Conservation (phyloP, 2,888 invertebrate genomes). For the Oeneis ivallda region DNA sequence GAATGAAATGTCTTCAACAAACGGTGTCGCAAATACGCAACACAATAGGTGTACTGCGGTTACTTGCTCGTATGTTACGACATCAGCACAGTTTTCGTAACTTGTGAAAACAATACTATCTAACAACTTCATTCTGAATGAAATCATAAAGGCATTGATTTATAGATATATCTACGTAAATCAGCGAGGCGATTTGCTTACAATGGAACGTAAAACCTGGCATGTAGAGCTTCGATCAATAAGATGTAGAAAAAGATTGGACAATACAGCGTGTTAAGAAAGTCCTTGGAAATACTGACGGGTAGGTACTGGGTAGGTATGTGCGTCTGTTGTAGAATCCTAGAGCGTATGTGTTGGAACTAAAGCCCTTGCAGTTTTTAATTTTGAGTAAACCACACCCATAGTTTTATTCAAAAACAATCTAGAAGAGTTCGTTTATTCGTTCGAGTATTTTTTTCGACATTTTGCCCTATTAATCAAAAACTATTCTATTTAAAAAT, state of each 20-base stretch:
- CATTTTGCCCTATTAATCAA: too few relatives aligned
- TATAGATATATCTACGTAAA: constrained; percentile 19
- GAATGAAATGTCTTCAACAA: constrained; percentile 38
- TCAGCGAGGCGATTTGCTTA: constrained; percentile 9
- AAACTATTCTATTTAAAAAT: too few relatives aligned
- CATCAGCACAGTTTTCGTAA: constrained; percentile 42
- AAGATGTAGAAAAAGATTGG: not conserved
- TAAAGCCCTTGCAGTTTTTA: too few relatives aligned
- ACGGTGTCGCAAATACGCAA: constrained; percentile 43
- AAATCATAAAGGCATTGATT: constrained; percentile 18
- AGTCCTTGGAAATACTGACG: too few relatives aligned
- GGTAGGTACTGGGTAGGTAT: too few relatives aligned
- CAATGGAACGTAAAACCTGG: constrained; percentile 12
- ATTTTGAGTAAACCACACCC: too few relatives aligned
- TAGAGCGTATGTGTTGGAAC: too few relatives aligned
- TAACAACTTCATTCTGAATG: constrained; percentile 30
- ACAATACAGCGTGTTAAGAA: not conserved
- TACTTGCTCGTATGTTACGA: constrained; percentile 38
- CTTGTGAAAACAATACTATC: constrained; percentile 41
- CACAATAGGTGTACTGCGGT: constrained; percentile 42
- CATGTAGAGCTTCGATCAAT: not conserved
- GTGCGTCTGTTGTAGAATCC: too few relatives aligned
- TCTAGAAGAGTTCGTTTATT: too few relatives aligned
- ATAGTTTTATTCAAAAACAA: too few relatives aligned
- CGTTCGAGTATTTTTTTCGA: too few relatives aligned